Conservation (phyloP, 2,888 invertebrate genomes). For the Brachyopa scutellaris region DNA sequence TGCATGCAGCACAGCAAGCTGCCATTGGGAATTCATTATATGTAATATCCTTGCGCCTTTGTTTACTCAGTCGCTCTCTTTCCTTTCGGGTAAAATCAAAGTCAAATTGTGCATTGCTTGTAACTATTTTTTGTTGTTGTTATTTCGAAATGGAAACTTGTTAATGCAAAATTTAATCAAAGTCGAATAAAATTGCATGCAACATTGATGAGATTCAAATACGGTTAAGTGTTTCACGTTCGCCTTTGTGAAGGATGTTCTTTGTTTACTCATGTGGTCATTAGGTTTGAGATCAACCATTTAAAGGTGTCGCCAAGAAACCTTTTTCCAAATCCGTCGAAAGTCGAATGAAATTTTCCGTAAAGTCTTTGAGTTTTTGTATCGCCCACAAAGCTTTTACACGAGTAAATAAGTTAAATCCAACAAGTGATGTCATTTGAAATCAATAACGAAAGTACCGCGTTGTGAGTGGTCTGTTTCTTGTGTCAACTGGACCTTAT, state of each 20-base stretch:
- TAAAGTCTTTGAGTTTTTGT: too few species aligned
- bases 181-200: slow-evolving; percentile 67
- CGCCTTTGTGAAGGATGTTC: slow-evolving; percentile 45
- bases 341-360: too few species aligned
- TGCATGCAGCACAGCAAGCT: slow-evolving; percentile 45
- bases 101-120: slow-evolving; percentile 59
- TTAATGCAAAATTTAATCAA: slow-evolving; percentile 70
- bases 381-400: too few species aligned
- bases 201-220: slow-evolving; percentile 54
- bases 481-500: too few species aligned
- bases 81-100: slow-evolving; percentile 56
- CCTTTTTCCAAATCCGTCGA: too few species aligned
- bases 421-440: too few species aligned
- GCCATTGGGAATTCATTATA: slow-evolving; percentile 69
- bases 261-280: not conserved
- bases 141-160: slow-evolving; percentile 47
- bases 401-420: too few species aligned
- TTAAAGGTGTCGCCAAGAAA: not conserved
- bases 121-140: slow-evolving; percentile 3
- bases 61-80: slow-evolving; percentile 6
- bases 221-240: slow-evolving; percentile 40
- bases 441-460: too few species aligned
- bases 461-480: too few species aligned
- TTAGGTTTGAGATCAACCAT: not conserved
- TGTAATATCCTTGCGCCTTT: slow-evolving; percentile 55